phyloP scores from a whole-genome alignment of 2,113 vertebrate species.

The Chaetorhynchus papuensis region DNA sequence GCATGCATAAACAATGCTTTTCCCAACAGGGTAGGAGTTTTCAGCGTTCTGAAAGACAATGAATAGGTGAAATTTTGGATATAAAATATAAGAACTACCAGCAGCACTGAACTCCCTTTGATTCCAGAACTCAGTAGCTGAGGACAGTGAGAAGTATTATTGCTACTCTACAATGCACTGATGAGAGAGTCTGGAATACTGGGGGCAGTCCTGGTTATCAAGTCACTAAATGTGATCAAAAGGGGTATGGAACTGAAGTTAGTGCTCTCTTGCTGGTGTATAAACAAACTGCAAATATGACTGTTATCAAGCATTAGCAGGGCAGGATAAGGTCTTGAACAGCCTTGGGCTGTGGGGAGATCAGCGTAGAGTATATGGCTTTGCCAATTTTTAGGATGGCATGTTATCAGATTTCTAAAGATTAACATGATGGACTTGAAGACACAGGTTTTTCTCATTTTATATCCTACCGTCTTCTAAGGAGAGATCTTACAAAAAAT shows the following conservation, averaged over 20 bases:
- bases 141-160: not conserved
- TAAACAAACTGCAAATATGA: not conserved
- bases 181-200: not conserved
- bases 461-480: not conserved
- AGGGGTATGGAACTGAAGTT: not conserved
- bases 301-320: not conserved
- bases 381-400: not conserved
- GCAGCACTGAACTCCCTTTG: not conserved
- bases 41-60: conserved; percentile 63
- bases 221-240: not conserved
- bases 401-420: not conserved
- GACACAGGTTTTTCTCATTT: not conserved
- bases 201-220: not conserved
- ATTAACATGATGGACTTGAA: not conserved
- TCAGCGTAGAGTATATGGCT: not conserved
- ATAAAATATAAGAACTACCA: not conserved
- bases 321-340: not conserved
- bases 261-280: not conserved
- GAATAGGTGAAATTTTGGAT: not conserved
- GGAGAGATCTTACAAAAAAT: not conserved
- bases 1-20: conserved; percentile 81
- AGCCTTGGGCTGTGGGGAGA: not conserved
- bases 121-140: not conserved
- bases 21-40: conserved; percentile 74
- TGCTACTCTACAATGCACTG: not conserved